Evolutionary conservation across 2,888 invertebrate genomes (phyloP).

Genomic region (Rotaria magnacalcarata): DNA sequence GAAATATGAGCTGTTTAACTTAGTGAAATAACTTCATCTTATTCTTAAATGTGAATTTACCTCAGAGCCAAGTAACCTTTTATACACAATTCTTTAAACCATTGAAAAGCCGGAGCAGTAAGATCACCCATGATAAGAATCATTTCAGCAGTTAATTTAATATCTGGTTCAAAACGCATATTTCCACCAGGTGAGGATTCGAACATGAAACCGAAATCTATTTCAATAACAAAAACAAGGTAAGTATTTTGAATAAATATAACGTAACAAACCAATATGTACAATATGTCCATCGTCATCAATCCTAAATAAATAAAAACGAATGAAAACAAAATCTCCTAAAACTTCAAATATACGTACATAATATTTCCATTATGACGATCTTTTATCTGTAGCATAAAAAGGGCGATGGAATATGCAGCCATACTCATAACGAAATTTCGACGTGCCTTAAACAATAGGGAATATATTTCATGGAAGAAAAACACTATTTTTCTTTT

Average conservation of each 20-base stretch:
- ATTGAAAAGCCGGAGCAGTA: slow-evolving; percentile 90
- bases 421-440: slow-evolving; percentile 99
- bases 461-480: neutral
- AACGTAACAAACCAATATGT: slow-evolving; percentile 75
- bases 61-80: slow-evolving; percentile 44
- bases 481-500: neutral
- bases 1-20: too few relatives aligned
- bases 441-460: slow-evolving; percentile 70
- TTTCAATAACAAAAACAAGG: slow-evolving; percentile 58
- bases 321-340: too few relatives aligned
- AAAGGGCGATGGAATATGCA: slow-evolving; percentile 94
- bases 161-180: slow-evolving; percentile 96
- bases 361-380: slow-evolving; percentile 99
- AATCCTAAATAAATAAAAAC: slow-evolving; percentile 23
- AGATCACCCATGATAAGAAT: slow-evolving; percentile 97
- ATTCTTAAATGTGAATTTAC: neutral
- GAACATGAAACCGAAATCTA: slow-evolving; percentile 99
- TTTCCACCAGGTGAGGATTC: slow-evolving; percentile 98
- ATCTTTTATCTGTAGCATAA: slow-evolving; percentile 94
- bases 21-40: too few relatives aligned
- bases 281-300: slow-evolving; percentile 94
- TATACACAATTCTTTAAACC: slow-evolving; percentile 96
- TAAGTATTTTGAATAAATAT: neutral
- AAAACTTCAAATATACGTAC: slow-evolving; percentile 63
- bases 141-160: slow-evolving; percentile 98